These are phyloP conservation scores for Sinosuthora webbiana DNA, from an alignment of 2,113 vertebrate genomes.

Conservation along the genomic window DNA sequence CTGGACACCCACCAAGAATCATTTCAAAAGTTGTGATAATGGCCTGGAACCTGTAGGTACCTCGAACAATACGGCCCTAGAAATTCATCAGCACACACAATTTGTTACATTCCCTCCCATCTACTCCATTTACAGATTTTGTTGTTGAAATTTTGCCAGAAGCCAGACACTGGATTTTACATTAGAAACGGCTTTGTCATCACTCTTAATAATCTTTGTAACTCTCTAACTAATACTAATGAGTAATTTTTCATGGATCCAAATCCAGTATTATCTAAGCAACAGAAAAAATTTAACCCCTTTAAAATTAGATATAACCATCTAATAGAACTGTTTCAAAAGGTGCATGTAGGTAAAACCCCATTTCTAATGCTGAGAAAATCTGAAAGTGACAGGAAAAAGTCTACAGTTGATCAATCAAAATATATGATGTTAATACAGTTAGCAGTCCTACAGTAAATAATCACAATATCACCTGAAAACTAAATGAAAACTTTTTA, in stretches of 20 bases:
- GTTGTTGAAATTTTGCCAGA: background rate
- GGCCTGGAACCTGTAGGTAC: slow-evolving; percentile 93
- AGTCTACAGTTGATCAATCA: background rate
- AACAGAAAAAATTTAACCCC: background rate
- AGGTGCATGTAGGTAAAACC: background rate
- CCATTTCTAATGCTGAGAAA: background rate
- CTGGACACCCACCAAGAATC: slow-evolving; percentile 96
- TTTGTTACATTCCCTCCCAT: background rate
- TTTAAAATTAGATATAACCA: background rate
- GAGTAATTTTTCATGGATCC: background rate
- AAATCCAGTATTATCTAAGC: background rate
- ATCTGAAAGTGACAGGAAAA: background rate
- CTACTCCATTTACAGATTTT: background rate
- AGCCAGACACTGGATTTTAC: background rate
- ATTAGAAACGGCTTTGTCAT: background rate
- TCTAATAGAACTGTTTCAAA: background rate
- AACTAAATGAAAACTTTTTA: background rate
- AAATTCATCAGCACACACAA: slow-evolving; percentile 28
- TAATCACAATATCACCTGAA: background rate
- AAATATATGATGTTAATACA: background rate
- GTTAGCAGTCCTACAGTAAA: background rate
- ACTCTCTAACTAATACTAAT: background rate
- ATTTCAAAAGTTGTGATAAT: slow-evolving; percentile 99
- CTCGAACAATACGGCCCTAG: slow-evolving; percentile 87
- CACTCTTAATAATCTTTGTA: background rate